Base-by-base conservation (phyloP, 2,113 vertebrate species). In the Ciconia maguari region DNA sequence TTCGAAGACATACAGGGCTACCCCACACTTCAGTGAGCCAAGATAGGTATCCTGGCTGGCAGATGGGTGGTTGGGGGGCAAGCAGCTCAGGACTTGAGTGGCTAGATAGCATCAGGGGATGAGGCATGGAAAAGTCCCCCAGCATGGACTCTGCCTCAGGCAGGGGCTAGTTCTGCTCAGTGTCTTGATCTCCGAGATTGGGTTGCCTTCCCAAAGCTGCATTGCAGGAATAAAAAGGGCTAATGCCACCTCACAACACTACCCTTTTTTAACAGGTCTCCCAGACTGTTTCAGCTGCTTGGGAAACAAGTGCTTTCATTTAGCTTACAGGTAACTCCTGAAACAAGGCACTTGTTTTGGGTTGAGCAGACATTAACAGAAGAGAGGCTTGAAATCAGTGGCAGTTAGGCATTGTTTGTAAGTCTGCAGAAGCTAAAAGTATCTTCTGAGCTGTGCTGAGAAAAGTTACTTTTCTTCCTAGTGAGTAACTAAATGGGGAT, bases 301-400 rank as follows among this genome's bases (percentile, higher is more conserved):
- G 55, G 24, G 25, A 75, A 17, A 71, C 9, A 38, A 54, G 10
- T 0, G 0, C 32, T 62, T 81, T n/a, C 1, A 0, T 36, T 64
- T 60, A 26, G 9, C 17, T 74, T 79, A 42, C 41, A 76, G 29
- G 16, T 65, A 34, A 25, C 11, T 92, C 64, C 26, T 83, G 38
- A 84, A 78, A 51, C 14, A 66, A 42, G 20, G 42, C 7, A 5
- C 64, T 36, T 38, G 34, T 38, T 60, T 72, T 84, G 25, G 5
- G 4, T 48, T 60, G 21, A 82, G 27, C 17, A 83, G 66, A 34
- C 6, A 13, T 55, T 55, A 25, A 48, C 4, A 60, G 81, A 65
- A 79, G 44, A 64, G 13, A 61, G 21, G 51, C 51, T 87, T 80
- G 38, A 78, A 82, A 71, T 42, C 29, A 20, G 48, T n/a, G n/a